phyloP scores from a whole-genome alignment of 2,888 invertebrate species.

The Pristionchus mayeri region DNA sequence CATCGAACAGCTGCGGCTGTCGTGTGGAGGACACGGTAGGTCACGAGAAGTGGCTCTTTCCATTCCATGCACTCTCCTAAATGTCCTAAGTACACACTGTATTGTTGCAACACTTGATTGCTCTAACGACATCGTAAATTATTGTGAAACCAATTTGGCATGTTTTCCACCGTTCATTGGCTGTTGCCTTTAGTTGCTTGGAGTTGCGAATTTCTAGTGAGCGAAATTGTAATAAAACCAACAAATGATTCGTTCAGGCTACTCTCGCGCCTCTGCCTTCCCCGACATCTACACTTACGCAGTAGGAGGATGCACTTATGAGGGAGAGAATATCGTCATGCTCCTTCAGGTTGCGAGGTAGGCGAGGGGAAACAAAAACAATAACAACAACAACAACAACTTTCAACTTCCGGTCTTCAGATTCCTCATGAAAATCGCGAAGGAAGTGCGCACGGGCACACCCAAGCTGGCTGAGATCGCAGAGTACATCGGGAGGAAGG shows the following conservation, averaged over 20 bases:
- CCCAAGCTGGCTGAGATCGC: constrained; percentile 65
- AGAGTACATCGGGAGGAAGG: constrained; percentile 58
- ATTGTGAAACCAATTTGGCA: too few species aligned
- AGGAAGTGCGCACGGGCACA: constrained; percentile 60
- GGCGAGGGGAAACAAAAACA: neutral
- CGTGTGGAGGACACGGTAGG: constrained; percentile 94
- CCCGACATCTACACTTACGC: constrained; percentile 88
- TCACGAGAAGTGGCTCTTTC: too few species aligned
- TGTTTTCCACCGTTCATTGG: too few species aligned
- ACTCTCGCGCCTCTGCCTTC: constrained; percentile 82
- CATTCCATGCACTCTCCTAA: too few species aligned
- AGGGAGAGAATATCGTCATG: constrained; percentile 96
- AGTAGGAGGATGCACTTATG: constrained; percentile 93
- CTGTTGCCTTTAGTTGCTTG: too few species aligned
- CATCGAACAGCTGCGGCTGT: constrained; percentile 88
- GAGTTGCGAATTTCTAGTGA: too few species aligned
- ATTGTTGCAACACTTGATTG: too few species aligned
- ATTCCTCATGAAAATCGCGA: constrained; percentile 67
- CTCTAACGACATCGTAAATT: too few species aligned
- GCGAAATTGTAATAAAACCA: too few species aligned
- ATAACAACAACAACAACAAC: neutral
- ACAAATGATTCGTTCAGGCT: constrained; percentile 48
- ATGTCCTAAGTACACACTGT: too few species aligned
- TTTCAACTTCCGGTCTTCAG: constrained; percentile 51
- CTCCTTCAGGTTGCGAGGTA: constrained; percentile 87